Evolutionary conservation across 2,888 invertebrate species (phyloP), one percentile per base, ranked within the genome.

Genomic region (Aromia moschata): DNA sequence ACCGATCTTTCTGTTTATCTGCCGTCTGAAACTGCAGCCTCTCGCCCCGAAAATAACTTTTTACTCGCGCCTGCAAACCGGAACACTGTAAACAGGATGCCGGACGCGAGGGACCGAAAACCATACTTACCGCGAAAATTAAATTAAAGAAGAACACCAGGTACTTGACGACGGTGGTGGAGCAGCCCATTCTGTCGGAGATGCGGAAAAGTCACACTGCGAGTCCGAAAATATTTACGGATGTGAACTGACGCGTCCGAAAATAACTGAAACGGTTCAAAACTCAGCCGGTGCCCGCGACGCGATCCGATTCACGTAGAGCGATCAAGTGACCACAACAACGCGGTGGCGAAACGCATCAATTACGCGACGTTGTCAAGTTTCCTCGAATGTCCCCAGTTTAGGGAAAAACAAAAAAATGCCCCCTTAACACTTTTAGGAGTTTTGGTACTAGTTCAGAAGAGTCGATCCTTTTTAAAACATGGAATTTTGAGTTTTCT

Each of bases 111-210:
- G n/a, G 2, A 20, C 2, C 37, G 12, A 52, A 30, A 18, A 14
- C 17, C 20, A 14, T n/a, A 89, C 90, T 89, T 81, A 91, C 90
- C 84, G 89, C 88, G 74, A 90, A 89, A 65, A 90, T 73, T 71
- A 90, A 77, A 68, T 78, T 78, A 62, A 77, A 73, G 60, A 77
- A 60, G 57, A 78, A 78, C 57, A 78, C 71, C 14, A 77, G 52
- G 60, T 76, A 77, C 69, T 77, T 78, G 51, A 77, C 76, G 16
- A 77, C 63, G 15, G 75, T 71, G 14, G 72, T 75, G 4, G 76
- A 74, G 67, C 77, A 78, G 44, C 77, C 77, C 78, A 78, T 78
- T 47, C 47, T 44, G n/a, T n/a, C n/a, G n/a, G n/a, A n/a, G 2
- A 15, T 12, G 1, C 9, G n/a, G 16, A 16, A 18, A 17, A 12